Evolutionary conservation across 1,140 invertebrate genomes (phyloP).

Genomic region (Bombus confusus): DNA sequence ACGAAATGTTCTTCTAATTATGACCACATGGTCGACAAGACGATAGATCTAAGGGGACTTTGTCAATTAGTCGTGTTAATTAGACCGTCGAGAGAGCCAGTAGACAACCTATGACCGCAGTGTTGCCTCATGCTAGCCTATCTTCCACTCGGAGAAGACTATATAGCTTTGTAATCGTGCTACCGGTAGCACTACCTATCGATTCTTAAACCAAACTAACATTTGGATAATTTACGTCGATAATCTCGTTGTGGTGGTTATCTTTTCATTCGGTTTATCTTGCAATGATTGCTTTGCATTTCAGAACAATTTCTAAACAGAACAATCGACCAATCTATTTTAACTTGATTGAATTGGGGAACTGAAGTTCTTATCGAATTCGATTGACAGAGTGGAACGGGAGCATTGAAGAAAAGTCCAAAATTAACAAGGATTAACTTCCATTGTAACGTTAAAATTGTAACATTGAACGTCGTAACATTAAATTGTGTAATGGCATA

Average conservation of each 20-base stretch:
- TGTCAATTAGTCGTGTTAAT: slow-evolving; percentile 67
- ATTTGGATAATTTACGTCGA: slow-evolving; percentile 51
- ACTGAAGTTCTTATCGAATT: too few relatives aligned
- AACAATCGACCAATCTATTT: background rate
- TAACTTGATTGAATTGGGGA: background rate
- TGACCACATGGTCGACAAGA: slow-evolving; percentile 47
- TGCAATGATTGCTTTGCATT: too few relatives aligned
- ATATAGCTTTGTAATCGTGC: slow-evolving; percentile 59
- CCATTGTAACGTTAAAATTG: too few relatives aligned
- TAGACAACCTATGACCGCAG: slow-evolving; percentile 53
- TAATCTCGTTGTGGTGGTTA: slow-evolving; percentile 8
- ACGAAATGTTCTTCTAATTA: slow-evolving; percentile 56
- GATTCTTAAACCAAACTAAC: slow-evolving; percentile 49
- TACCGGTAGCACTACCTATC: slow-evolving; percentile 36
- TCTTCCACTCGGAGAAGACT: slow-evolving; percentile 57
- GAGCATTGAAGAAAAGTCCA: too few relatives aligned
- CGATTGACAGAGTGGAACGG: too few relatives aligned
- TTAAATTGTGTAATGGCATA: too few relatives aligned
- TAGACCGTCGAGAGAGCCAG: slow-evolving; percentile 57
- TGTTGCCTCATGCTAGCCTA: slow-evolving; percentile 53
- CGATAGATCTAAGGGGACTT: slow-evolving; percentile 58
- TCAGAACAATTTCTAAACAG: background rate
- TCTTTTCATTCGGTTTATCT: background rate
- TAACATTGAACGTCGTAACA: too few relatives aligned
- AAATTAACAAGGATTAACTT: too few relatives aligned